These are phyloP conservation scores for Arctocebus calabarensis DNA, from an alignment of 2,797 vertebrate species.

Conservation along the genomic window DNA sequence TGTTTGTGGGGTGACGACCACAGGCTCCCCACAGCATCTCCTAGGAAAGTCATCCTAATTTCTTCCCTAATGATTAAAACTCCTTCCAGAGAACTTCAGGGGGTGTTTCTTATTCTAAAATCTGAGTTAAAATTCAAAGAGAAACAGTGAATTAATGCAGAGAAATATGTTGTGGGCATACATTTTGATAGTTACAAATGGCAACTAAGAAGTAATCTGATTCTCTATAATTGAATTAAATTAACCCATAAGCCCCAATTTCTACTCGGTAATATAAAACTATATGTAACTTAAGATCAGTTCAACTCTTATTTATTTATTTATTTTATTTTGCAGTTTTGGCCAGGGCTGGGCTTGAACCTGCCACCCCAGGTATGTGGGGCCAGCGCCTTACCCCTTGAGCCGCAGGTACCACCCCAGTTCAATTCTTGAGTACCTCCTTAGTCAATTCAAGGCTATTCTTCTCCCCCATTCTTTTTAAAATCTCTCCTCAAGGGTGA, in stretches of 20 bases:
- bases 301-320: not conserved
- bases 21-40: too few relatives aligned
- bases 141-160: not conserved
- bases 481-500: not conserved
- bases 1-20: rapidly evolving
- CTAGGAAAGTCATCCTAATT: not conserved
- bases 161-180: not conserved
- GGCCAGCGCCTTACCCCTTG: too few relatives aligned
- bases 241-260: constrained; percentile 47
- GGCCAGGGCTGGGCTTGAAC: too few relatives aligned
- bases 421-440: not conserved
- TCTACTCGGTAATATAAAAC: constrained; percentile 48
- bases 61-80: not conserved
- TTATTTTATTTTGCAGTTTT: too few relatives aligned
- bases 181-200: not conserved
- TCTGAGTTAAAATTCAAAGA: not conserved
- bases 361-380: too few relatives aligned
- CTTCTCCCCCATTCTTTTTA: not conserved
- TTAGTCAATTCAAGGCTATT: not conserved
- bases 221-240: constrained; percentile 36
- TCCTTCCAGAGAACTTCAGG: not conserved
- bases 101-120: not conserved
- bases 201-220: constrained; percentile 29
- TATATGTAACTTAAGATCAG: not conserved
- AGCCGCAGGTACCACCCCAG: not conserved